Evolutionary conservation across 2,888 invertebrate genomes (phyloP).

Genomic region (Ormyrus rosae): DNA sequence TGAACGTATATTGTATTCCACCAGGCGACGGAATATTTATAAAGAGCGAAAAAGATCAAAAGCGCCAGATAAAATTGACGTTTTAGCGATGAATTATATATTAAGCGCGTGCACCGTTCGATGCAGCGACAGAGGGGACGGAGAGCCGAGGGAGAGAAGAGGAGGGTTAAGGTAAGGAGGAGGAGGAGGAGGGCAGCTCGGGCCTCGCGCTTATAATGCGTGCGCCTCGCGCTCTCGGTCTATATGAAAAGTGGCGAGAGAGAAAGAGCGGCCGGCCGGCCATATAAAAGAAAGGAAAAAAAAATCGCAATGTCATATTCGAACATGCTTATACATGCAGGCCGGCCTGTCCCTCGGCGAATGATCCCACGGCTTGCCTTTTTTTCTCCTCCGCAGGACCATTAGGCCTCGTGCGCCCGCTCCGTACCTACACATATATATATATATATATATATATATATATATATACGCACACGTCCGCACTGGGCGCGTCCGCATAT

Average conservation of each 20-base stretch:
- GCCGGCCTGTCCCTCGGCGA: conserved; percentile 27
- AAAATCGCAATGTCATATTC: conserved; percentile 67
- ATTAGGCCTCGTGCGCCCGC: conserved; percentile 63
- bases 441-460: too few species aligned
- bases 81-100: conserved; percentile 42
- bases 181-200: background rate
- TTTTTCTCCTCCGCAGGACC: conserved; percentile 64
- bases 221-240: background rate
- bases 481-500: conserved; percentile 69
- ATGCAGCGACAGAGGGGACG: conserved; percentile 1
- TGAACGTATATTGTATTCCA: too few species aligned
- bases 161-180: background rate
- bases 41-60: conserved; percentile 9
- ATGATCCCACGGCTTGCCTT: conserved; percentile 56
- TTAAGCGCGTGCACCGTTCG: background rate
- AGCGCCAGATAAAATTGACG: conserved; percentile 19
- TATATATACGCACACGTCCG: conserved; percentile 61
- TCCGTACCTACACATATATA: conserved; percentile 36
- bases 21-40: too few species aligned
- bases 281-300: conserved; percentile 58
- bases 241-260: conserved; percentile 46
- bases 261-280: background rate
- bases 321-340: conserved; percentile 62
- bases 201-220: conserved; percentile 14
- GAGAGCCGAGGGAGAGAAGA: background rate